Conservation (phyloP, 1,140 invertebrate genomes). For the Aphis gossypii region DNA sequence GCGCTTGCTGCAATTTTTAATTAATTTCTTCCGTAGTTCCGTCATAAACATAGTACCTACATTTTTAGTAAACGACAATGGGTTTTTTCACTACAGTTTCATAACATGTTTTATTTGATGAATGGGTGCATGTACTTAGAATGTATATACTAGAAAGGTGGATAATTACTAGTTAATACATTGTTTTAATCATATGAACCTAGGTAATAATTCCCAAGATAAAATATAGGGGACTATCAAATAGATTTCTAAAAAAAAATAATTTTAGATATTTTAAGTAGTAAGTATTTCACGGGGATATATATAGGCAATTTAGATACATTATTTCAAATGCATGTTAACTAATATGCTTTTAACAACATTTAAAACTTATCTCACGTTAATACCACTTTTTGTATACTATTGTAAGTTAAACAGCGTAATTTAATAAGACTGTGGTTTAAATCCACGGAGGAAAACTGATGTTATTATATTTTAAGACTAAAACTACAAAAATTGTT, state of each 20-base stretch:
- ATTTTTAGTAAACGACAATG: neutral
- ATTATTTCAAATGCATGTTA: neutral
- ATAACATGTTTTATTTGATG: neutral
- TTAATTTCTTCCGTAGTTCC: neutral
- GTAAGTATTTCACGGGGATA: neutral
- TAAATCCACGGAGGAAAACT: neutral
- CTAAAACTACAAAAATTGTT: neutral
- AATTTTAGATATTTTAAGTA: too few species aligned
- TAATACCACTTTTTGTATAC: neutral
- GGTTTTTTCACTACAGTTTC: neutral
- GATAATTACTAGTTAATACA: neutral
- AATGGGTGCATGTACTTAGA: neutral
- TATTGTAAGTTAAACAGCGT: neutral
- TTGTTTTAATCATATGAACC: neutral
- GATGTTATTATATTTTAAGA: neutral
- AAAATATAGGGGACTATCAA: neutral
- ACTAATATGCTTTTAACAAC: neutral
- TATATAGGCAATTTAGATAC: neutral
- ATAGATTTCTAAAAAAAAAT: too few species aligned
- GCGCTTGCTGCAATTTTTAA: neutral
- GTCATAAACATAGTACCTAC: neutral
- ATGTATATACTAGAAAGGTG: neutral
- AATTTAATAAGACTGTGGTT: neutral
- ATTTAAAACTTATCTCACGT: neutral
- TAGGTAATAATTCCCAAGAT: neutral